Evolutionary conservation across 2,888 invertebrate genomes (phyloP).

Genomic region (Exephanes ischioxanthus): DNA sequence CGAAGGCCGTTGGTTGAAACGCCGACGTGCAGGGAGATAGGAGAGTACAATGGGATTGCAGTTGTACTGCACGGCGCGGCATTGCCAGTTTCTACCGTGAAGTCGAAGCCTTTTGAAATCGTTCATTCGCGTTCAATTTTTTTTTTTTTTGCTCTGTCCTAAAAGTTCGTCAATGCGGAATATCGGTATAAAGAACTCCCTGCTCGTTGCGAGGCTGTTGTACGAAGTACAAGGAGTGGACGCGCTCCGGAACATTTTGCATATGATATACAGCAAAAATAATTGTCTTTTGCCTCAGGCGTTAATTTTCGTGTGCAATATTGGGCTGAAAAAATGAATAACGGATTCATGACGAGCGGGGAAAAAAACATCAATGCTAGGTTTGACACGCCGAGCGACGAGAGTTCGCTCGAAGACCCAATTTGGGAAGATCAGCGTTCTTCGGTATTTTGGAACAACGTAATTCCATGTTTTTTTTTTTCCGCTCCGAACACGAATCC

Average conservation of each 20-base stretch:
- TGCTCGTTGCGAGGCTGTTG: background rate
- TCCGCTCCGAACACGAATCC: background rate
- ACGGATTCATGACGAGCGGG: background rate
- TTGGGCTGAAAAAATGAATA: background rate
- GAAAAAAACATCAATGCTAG: background rate
- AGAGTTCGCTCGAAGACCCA: too few relatives aligned
- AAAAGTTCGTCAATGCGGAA: background rate
- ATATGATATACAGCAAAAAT: background rate
- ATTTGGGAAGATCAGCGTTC: background rate
- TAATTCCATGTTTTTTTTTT: background rate
- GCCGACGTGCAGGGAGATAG: slow-evolving; percentile 9
- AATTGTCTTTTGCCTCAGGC: background rate
- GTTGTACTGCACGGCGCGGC: background rate
- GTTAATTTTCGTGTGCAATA: background rate
- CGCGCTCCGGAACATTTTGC: background rate
- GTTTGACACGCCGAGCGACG: too few relatives aligned
- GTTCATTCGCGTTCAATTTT: background rate
- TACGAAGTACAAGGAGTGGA: background rate
- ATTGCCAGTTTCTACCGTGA: background rate
- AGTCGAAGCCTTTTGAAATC: background rate
- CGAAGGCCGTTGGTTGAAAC: slow-evolving; percentile 11
- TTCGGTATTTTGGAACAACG: background rate
- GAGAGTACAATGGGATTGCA: background rate
- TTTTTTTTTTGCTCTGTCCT: background rate
- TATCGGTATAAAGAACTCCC: background rate